phyloP scores from a whole-genome alignment of 2,888 invertebrate genomes.

The Chrysodeixis includens region DNA sequence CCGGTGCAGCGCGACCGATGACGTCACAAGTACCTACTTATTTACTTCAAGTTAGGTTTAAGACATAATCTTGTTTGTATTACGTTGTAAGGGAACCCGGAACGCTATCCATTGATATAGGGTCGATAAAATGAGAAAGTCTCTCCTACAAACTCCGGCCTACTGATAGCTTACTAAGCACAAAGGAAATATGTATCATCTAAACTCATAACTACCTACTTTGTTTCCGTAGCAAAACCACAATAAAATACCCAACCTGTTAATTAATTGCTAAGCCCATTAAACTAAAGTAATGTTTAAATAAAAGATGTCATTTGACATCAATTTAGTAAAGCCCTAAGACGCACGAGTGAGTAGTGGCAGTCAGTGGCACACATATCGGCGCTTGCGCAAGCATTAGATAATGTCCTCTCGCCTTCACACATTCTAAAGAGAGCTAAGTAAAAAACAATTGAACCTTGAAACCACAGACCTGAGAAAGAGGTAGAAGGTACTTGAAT shows the following conservation, averaged over 20 bases:
- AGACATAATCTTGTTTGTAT: neutral
- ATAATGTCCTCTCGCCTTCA: constrained; percentile 72
- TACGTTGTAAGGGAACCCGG: constrained; percentile 11
- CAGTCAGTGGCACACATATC: constrained; percentile 69
- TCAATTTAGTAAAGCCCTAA: constrained; percentile 17
- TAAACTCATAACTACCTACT: neutral
- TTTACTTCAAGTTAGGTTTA: neutral
- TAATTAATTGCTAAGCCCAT: neutral
- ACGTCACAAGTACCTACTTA: constrained; percentile 13
- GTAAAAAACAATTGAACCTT: constrained; percentile 51
- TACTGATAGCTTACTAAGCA: neutral
- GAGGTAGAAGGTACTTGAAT: neutral
- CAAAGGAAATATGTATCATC: neutral
- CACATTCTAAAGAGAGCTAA: constrained; percentile 65
- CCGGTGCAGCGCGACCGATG: constrained; percentile 56
- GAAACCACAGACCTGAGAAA: constrained; percentile 25
- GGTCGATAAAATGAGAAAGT: constrained; percentile 33
- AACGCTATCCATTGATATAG: constrained; percentile 6
- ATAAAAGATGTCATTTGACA: constrained; percentile 7
- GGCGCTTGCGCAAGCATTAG: constrained; percentile 71
- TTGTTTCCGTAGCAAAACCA: neutral
- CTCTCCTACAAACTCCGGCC: constrained; percentile 9
- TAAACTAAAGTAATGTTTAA: neutral
- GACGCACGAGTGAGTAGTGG: constrained; percentile 4
- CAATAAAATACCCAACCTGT: neutral